phyloP scores from a whole-genome alignment of 2,113 vertebrate genomes.

The Forbesichthys papilliferus region DNA sequence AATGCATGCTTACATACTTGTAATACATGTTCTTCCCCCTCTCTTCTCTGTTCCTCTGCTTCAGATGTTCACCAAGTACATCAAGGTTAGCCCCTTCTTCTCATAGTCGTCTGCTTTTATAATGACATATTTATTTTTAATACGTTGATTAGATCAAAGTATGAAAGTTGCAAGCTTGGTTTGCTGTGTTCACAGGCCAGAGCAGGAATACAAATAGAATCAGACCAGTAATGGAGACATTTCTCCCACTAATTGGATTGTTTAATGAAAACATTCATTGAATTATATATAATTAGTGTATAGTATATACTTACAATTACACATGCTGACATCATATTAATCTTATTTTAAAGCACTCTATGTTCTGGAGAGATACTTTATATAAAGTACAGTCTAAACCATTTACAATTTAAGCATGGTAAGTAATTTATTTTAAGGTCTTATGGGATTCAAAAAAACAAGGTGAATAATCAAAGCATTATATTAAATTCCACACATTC shows the following conservation, averaged over 20 bases:
- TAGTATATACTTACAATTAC: background rate
- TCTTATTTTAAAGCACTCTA: no score
- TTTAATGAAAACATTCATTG: background rate
- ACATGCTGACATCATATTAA: no score
- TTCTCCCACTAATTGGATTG: background rate
- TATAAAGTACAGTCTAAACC: no score
- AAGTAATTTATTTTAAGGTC: no score
- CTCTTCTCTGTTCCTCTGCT: conserved; percentile 80
- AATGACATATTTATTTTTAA: background rate
- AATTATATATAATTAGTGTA: background rate
- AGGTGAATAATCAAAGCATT: no score
- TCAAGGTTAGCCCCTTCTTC: conserved; percentile 95
- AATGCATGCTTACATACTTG: conserved; percentile 43
- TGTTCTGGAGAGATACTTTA: no score
- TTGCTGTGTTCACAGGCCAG: conserved; percentile 27
- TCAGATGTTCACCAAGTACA: conserved; percentile 99
- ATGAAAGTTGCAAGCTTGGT: conserved; percentile 45
- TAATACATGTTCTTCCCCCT: conserved; percentile 51
- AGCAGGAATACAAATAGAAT: conserved; percentile 18
- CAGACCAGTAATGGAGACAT: background rate
- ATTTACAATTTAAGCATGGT: no score
- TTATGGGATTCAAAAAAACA: no score
- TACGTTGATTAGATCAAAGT: conserved; percentile 30
- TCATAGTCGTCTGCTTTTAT: conserved; percentile 69
- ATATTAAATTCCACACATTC: no score